phyloP scores from a whole-genome alignment of 1,140 invertebrate genomes.

The Tachypleus tridentatus region DNA sequence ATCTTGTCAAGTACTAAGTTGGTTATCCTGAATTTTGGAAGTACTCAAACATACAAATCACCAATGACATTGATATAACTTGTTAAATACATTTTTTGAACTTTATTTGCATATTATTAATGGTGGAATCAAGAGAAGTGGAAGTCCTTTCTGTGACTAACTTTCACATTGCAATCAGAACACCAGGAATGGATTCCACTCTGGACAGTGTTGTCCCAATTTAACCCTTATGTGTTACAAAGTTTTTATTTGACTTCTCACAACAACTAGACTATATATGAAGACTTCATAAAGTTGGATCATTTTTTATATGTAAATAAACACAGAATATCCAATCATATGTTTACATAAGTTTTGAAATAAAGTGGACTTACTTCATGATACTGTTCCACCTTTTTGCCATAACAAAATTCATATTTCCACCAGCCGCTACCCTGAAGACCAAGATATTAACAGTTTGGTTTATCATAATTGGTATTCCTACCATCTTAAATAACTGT shows the following conservation, averaged over 20 bases:
- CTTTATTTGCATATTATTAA: too few species aligned
- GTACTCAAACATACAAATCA: too few species aligned
- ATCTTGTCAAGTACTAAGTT: too few species aligned
- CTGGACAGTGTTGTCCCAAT: neutral
- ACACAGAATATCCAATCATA: neutral
- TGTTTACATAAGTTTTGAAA: neutral
- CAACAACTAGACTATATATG: neutral
- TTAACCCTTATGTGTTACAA: neutral
- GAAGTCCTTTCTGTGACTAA: too few species aligned
- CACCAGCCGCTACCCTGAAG: conserved; percentile 85
- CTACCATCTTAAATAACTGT: too few species aligned
- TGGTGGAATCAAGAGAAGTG: too few species aligned
- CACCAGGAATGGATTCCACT: too few species aligned
- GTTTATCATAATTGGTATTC: too few species aligned
- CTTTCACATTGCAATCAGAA: too few species aligned
- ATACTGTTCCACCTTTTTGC: conserved; percentile 73
- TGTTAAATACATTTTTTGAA: too few species aligned
- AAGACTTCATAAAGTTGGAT: conserved; percentile 18
- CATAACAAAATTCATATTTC: conserved; percentile 96
- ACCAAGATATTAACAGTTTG: conserved; percentile 2
- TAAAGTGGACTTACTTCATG: conserved; percentile 46
- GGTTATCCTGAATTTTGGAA: too few species aligned
- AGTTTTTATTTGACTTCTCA: neutral
- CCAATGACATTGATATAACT: too few species aligned
- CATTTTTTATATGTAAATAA: neutral